Evolutionary conservation across 2,113 vertebrate genomes (phyloP).

Genomic region (Cololabis saira): DNA sequence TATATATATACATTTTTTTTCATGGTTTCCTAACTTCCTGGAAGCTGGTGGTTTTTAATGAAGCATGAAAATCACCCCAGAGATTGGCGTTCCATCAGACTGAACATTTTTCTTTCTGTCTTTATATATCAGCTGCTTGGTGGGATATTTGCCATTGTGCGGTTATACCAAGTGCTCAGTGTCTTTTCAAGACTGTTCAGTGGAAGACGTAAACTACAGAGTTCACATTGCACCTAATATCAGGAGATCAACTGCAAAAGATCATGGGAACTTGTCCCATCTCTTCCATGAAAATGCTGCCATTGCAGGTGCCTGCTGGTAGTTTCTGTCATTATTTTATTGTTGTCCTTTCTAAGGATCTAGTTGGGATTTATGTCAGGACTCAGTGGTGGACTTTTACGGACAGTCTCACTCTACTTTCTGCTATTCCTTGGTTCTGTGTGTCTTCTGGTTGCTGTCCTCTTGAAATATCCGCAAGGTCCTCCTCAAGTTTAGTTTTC

Average conservation of each 20-base stretch:
- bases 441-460: too few relatives aligned
- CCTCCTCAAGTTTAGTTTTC: too few relatives aligned
- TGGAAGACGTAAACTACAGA: slow-evolving; percentile 14
- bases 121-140: slow-evolving; percentile 20
- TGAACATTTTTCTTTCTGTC: slow-evolving; percentile 18
- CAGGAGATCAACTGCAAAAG: slow-evolving; percentile 12
- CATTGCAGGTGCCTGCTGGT: too few relatives aligned
- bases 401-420: too few relatives aligned
- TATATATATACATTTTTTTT: too few relatives aligned
- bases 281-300: background rate
- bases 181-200: slow-evolving; percentile 11
- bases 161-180: background rate
- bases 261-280: background rate
- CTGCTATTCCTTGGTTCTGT: too few relatives aligned
- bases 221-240: slow-evolving; percentile 10
- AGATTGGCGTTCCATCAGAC: slow-evolving; percentile 37
- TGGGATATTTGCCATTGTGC: slow-evolving; percentile 5
- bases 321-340: too few relatives aligned
- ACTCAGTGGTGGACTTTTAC: too few relatives aligned
- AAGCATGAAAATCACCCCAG: slow-evolving; percentile 27
- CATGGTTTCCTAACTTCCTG: slow-evolving; percentile 30
- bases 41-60: slow-evolving; percentile 24
- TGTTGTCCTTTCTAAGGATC: too few relatives aligned
- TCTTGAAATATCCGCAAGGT: too few relatives aligned
- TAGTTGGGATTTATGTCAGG: too few relatives aligned